Conservation (phyloP, 2,113 vertebrate genomes). For the Loxodonta africana region DNA sequence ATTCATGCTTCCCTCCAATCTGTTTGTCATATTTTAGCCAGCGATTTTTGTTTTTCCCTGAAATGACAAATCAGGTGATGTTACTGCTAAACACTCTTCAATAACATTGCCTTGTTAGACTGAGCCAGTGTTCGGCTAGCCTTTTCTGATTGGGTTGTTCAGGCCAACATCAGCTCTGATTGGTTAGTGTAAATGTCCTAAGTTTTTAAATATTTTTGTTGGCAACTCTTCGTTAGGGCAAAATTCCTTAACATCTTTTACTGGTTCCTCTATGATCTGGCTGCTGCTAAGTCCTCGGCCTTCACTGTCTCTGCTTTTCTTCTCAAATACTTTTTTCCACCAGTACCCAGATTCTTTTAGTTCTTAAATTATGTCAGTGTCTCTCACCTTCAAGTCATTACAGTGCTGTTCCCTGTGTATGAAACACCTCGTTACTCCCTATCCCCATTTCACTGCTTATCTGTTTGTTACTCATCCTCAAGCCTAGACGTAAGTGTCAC, state of each 20-base stretch:
- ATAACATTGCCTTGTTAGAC: neutral
- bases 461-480: neutral
- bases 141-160: neutral
- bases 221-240: neutral
- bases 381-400: neutral
- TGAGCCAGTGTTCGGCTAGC: neutral
- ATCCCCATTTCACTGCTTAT: neutral
- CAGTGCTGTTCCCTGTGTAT: neutral
- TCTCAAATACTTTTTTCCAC: neutral
- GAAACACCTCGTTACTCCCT: neutral
- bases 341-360: neutral
- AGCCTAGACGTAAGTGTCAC: neutral
- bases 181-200: neutral
- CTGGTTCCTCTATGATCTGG: neutral
- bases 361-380: neutral
- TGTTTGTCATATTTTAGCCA: neutral
- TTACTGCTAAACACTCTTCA: neutral
- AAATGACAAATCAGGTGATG: neutral
- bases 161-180: neutral
- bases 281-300: neutral
- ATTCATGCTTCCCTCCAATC: neutral
- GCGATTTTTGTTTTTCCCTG: neutral
- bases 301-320: neutral
- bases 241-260: neutral
- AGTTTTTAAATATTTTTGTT: neutral